These are phyloP conservation scores for Actinemys pallida DNA, from an alignment of 2,113 vertebrate species.

Conservation along the genomic window DNA sequence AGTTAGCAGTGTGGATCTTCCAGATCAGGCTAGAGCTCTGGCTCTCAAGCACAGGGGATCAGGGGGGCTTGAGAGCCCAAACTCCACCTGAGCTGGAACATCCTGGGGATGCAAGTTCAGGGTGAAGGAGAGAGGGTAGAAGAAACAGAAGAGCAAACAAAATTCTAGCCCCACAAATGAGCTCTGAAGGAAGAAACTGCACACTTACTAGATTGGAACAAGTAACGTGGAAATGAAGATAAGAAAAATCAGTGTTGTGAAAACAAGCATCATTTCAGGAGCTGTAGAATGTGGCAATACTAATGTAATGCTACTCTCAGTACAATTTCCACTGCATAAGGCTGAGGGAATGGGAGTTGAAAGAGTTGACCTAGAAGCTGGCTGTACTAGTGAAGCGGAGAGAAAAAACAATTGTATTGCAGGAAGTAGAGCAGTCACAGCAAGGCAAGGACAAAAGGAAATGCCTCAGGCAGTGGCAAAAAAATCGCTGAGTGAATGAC, in stretches of 20 bases:
- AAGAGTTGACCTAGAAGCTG: slow-evolving; percentile 42
- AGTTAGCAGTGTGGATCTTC: neutral
- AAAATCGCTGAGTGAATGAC: slow-evolving; percentile 24
- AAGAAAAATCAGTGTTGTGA: neutral
- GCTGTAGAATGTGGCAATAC: neutral
- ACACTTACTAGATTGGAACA: slow-evolving; percentile 36
- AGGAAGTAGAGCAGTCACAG: slow-evolving; percentile 38
- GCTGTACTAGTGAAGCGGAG: neutral
- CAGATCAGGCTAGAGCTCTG: neutral
- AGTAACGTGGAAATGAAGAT: neutral
- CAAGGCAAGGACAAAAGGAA: slow-evolving; percentile 37
- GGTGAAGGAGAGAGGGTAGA: neutral
- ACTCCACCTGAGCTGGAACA: neutral
- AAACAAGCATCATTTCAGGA: neutral
- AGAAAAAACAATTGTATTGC: neutral
- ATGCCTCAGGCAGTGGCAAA: neutral
- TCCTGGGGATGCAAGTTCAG: neutral
- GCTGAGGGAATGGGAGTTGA: neutral
- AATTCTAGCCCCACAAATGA: slow-evolving; percentile 38
- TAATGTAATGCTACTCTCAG: slow-evolving; percentile 6
- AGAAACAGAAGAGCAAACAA: neutral
- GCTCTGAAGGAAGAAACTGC: slow-evolving; percentile 30
- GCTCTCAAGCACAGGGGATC: neutral
- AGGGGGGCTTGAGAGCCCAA: neutral
- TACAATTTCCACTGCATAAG: neutral